Percentiles rank a stretch among this genome's conserved stretches.
phyloP scores from a whole-genome alignment of 2,888 invertebrate genomes.

The Callinectes sapidus region DNA sequence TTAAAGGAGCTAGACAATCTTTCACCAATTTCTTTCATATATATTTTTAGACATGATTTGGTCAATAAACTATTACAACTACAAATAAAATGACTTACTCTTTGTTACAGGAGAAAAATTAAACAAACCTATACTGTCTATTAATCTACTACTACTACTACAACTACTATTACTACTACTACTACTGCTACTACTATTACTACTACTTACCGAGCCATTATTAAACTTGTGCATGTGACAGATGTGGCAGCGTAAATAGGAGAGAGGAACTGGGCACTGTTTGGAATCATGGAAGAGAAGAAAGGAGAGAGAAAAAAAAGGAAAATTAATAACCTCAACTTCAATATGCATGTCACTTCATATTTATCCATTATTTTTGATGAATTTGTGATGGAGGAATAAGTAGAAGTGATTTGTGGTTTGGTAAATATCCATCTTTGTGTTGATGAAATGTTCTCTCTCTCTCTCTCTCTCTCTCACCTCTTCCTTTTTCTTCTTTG shows the following conservation, averaged over 20 bases:
- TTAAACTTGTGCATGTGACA: slow-evolving; percentile 10
- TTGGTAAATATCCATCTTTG: background rate
- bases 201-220: background rate
- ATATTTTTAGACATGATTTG: no score
- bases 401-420: no score
- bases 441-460: background rate
- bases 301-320: background rate
- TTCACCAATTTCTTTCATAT: no score
- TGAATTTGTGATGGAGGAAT: no score
- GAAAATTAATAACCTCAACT: background rate
- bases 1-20: no score
- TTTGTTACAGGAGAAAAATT: no score
- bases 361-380: no score
- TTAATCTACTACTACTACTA: background rate
- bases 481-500: background rate
- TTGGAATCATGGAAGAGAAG: no score
- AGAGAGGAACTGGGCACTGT: background rate
- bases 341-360: background rate
- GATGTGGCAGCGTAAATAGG: background rate
- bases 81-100: no score
- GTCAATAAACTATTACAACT: no score
- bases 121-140: no score
- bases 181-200: background rate
- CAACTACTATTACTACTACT: background rate
- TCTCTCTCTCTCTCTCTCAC: background rate